phyloP scores from a whole-genome alignment of 1,140 invertebrate genomes.

The Tetramorium parvispinum region DNA sequence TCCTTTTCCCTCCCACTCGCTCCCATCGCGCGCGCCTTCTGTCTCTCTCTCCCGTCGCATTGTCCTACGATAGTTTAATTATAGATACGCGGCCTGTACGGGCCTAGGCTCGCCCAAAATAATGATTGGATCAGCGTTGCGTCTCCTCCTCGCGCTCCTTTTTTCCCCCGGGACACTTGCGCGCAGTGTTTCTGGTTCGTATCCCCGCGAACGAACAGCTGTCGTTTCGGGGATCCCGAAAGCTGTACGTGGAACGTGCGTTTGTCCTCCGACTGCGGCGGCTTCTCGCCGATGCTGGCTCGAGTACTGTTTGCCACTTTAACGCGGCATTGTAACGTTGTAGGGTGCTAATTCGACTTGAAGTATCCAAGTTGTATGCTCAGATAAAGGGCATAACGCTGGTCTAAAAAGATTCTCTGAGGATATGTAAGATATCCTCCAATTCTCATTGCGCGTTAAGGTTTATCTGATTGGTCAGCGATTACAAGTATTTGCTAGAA shows the following conservation, averaged over 20 bases:
- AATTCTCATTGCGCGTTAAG: not conserved
- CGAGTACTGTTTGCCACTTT: not conserved
- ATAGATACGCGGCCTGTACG: conserved; percentile 77
- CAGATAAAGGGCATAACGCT: not conserved
- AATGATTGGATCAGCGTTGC: conserved; percentile 82
- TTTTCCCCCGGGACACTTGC: conserved; percentile 72
- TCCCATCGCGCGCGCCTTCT: not conserved
- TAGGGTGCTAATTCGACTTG: not conserved
- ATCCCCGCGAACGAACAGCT: conserved; percentile 65
- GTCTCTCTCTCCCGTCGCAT: conserved; percentile 70
- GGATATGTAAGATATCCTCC: conserved; percentile 1
- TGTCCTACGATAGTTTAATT: conserved; percentile 83
- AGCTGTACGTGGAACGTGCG: conserved; percentile 6
- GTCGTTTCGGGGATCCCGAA: conserved; percentile 35
- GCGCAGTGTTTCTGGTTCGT: conserved; percentile 61
- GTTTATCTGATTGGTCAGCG: not conserved
- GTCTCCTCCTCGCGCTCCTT: conserved; percentile 66
- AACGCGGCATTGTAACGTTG: not conserved
- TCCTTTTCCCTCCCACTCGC: not conserved
- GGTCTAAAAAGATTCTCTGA: not conserved
- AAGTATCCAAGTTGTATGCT: not conserved
- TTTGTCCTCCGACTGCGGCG: not conserved
- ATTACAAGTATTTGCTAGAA: not conserved
- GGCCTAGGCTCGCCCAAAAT: conserved; percentile 82
- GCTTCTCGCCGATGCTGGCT: not conserved